phyloP scores from a whole-genome alignment of 2,797 vertebrate genomes.

The Dryobates pubescens region DNA sequence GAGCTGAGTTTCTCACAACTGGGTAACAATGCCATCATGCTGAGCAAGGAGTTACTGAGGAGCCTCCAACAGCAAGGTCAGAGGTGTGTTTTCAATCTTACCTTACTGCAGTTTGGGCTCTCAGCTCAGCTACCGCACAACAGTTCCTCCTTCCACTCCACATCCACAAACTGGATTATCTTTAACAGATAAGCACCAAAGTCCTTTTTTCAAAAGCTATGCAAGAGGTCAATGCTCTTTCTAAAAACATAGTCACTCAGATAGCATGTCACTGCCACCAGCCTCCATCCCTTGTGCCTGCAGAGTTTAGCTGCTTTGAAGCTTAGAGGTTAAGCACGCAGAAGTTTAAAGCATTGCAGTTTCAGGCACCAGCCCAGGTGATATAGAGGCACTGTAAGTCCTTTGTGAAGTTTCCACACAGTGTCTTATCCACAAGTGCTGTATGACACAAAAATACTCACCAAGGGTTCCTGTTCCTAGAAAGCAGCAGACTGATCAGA shows the following conservation, averaged over 20 bases:
- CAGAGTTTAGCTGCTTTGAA: not conserved
- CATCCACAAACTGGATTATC: not conserved
- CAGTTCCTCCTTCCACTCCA: not conserved
- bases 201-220: not conserved
- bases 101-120: not conserved
- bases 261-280: not conserved
- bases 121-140: not conserved
- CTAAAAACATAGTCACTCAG: not conserved
- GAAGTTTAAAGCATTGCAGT: not conserved
- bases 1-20: not conserved
- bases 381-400: not conserved
- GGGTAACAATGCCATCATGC: not conserved
- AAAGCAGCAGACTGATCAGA: slow-evolving; percentile 8
- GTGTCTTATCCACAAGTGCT: not conserved
- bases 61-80: not conserved
- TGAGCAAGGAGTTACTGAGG: not conserved
- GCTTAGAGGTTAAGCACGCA: not conserved
- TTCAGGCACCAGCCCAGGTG: not conserved
- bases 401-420: not conserved
- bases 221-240: not conserved
- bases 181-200: slow-evolving; percentile 12
- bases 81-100: not conserved
- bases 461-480: not conserved
- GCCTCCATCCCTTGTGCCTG: not conserved
- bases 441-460: not conserved